Base-by-base conservation (phyloP, 2,888 invertebrate species). In the Parnassius orleans region DNA sequence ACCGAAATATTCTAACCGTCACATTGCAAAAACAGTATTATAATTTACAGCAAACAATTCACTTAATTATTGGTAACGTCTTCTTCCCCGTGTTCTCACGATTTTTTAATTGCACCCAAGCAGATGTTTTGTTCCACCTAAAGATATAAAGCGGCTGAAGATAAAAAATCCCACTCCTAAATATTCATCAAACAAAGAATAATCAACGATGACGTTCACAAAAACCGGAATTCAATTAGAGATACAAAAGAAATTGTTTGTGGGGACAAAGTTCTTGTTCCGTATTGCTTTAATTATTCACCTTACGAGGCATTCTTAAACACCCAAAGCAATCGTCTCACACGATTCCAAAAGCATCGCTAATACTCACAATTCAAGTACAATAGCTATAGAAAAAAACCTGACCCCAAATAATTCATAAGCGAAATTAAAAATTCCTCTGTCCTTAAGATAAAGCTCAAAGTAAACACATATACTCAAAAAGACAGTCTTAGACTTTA, bases 201-300 rank as follows among this genome's bases (percentile, higher is more conserved):
- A 81, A 82, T 76, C 73, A 76, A 83, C 76, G 82, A 89, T 87
- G 90, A 87, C 86, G 77, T 80, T 81, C 86, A 88, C 79, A 82
- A 81, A 83, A 91, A 90, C 90, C 86, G 86, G 90, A 86, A 87
- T 87, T 85, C 85, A 90, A 87, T 89, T 86, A 87, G 82, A 81
- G 72, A 78, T 77, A 86, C 83, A 86, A 90, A 85, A 83, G 86
- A 83, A 83, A 84, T 81, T 77, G 71, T 70, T 75, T 78, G 81
- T 78, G 79, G 89, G 89, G 86, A 88, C 88, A 84, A 77, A 81
- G 74, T 82, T 78, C 86, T 84, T 86, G 85, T 86, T 83, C 82
- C 81, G 78, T 72, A 74, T 73, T 67, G 72, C 69, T 80, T 79
- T 88, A 89, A 91, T 90, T 88, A 90, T 90, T 87, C 89, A 78